Conservation (phyloP, 1,140 invertebrate species). For the Zaprionus davidi region DNA sequence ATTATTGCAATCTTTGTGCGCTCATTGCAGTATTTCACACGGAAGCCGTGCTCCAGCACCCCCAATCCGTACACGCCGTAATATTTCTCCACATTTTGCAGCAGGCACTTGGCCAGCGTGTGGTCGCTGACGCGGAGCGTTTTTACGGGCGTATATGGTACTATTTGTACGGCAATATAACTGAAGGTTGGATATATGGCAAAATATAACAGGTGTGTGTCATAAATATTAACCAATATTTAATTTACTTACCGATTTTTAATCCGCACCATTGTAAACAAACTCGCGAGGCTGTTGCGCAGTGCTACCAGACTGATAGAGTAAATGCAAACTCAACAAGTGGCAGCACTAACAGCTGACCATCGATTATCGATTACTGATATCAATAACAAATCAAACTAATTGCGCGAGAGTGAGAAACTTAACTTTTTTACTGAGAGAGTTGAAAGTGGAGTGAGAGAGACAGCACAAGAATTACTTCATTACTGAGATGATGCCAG, state of each 20-base stretch:
- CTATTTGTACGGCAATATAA: slow-evolving; percentile 88
- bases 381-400: neutral
- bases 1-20: slow-evolving; percentile 90
- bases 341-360: neutral
- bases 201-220: neutral
- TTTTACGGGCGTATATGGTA: slow-evolving; percentile 83
- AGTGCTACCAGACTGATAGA: slow-evolving; percentile 29
- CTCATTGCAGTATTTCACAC: slow-evolving; percentile 91
- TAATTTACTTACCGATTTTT: slow-evolving; percentile 87
- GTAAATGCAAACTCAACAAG: neutral
- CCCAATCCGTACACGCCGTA: slow-evolving; percentile 90
- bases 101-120: slow-evolving; percentile 86
- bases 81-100: slow-evolving; percentile 88
- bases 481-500: neutral
- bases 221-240: slow-evolving; percentile 30
- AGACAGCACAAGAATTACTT: neutral
- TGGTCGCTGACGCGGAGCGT: slow-evolving; percentile 86
- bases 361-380: neutral
- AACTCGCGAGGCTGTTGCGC: neutral
- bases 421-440: neutral
- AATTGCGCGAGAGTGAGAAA: slow-evolving; percentile 1
- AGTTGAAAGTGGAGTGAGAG: neutral
- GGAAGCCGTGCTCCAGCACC: slow-evolving; percentile 88
- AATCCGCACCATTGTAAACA: slow-evolving; percentile 87
- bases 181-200: slow-evolving; percentile 75